A percentile compares a stretch with the other conserved stretches of the same genome.
Evolutionary conservation across 2,113 vertebrate genomes (phyloP).

Genomic region (Bothrops jararaca): DNA sequence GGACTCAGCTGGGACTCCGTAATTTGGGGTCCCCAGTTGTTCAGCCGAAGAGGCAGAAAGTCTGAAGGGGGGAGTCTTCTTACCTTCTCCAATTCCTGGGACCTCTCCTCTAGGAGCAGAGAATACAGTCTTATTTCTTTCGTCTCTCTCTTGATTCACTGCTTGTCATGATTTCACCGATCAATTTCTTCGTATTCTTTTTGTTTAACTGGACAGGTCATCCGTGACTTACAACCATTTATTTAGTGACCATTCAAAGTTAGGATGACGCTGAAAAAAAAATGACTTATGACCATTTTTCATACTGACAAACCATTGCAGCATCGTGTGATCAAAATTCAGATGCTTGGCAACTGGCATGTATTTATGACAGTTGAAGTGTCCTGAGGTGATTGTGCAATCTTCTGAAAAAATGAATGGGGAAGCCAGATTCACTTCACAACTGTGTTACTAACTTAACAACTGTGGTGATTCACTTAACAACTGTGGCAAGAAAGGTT

Average conservation of each 20-base stretch:
- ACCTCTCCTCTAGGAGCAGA: background rate
- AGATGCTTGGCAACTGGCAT: background rate
- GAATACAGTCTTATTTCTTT: too few species aligned
- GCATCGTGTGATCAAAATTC: background rate
- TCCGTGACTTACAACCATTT: background rate
- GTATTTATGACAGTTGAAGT: background rate
- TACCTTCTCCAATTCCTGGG: background rate
- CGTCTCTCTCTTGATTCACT: background rate
- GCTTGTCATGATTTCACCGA: background rate
- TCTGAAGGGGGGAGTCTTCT: background rate
- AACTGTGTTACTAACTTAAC: background rate
- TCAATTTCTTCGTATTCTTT: background rate
- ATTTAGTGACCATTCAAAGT: background rate
- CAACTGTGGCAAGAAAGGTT: too few species aligned
- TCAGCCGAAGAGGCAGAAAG: background rate
- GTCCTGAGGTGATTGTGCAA: background rate
- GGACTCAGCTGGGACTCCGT: background rate
- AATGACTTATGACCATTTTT: background rate
- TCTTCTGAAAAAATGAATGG: background rate
- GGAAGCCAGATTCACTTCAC: background rate
- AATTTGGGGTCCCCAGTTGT: background rate
- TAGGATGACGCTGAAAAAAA: accelerated
- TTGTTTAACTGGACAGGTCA: background rate
- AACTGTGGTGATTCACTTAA: too few species aligned
- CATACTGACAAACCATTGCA: background rate